Evolutionary conservation across 2,113 vertebrate genomes (phyloP).

Genomic region (Pica pica): DNA sequence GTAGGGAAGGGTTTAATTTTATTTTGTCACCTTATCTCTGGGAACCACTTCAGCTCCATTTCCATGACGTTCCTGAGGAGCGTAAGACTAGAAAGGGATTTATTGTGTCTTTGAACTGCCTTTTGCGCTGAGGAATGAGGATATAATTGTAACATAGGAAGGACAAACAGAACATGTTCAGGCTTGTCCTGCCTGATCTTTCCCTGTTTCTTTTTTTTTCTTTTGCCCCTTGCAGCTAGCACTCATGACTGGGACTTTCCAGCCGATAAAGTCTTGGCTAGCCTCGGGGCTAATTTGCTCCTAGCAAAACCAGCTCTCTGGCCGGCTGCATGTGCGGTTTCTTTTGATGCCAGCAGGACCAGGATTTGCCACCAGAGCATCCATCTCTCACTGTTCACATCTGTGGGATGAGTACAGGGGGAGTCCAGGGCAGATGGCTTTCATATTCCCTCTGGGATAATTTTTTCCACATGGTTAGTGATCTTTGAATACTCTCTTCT

Average conservation of each 20-base stretch:
- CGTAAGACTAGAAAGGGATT: not conserved
- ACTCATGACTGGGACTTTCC: conserved; percentile 31
- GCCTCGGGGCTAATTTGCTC: not conserved
- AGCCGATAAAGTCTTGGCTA: not conserved
- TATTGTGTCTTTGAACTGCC: conserved; percentile 56
- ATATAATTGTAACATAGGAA: conserved; percentile 18
- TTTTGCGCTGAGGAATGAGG: conserved; percentile 55
- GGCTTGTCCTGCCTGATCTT: conserved; percentile 35
- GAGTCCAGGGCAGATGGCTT: not conserved
- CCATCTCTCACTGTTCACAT: not conserved
- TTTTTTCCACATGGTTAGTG: not conserved
- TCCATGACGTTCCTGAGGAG: not conserved
- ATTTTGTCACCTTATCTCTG: conserved; percentile 47
- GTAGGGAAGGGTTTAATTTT: conserved; percentile 14
- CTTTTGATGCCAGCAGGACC: not conserved
- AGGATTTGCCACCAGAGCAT: not conserved
- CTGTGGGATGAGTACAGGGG: not conserved
- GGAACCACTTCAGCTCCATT: conserved; percentile 32
- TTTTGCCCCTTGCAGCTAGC: not conserved
- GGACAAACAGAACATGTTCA: conserved; percentile 36
- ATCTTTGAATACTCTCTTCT: not conserved
- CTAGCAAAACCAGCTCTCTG: not conserved
- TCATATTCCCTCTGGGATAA: not conserved
- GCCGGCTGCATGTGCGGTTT: not conserved
- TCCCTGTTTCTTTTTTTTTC: not conserved